Evolutionary conservation across 2,113 vertebrate species (phyloP), one percentile per base, ranked within the genome.

Genomic region (Nesogale talazaci): DNA sequence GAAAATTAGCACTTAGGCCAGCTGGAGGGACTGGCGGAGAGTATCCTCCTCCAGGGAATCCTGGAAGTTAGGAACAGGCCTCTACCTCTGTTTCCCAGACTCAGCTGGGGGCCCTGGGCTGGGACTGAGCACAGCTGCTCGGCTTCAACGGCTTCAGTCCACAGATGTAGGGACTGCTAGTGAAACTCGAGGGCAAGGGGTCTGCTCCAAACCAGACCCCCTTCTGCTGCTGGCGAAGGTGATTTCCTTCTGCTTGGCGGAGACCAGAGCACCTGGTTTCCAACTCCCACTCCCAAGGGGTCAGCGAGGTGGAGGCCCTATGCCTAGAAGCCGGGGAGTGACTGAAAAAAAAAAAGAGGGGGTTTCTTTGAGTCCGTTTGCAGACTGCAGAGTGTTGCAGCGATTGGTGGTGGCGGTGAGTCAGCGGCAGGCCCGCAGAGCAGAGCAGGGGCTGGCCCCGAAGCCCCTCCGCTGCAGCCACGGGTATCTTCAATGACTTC

Each of bases 261-360:
- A 31, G 46, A 72, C 23, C 38, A 23, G 23, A 31, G 0, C 1
- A 2, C 59, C 63, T 59, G 16, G 10, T 27, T 76, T 91, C 46
- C 67, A 1, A 2, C 16, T 61, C 3, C 6, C 42, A 19, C 38
- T 17, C 22, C 0, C 36, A 40, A 0, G 3, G 11, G 17, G 0
- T 19, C 31, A 23, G 65, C 3, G 1, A 17, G 23, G 19, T 2
- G 6, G 31, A 86, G 59, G 40, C 34, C 22, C 36, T 74, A n/a
- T 36, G 27, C 40, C 57, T 15, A 59, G 40, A 59, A 29, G 20
- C 4, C 0, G 16, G 31, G 2, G 1, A 25, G 8, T 22, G 29
- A 10, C 16, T 14, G 56, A 56, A 17, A 57, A 70, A 52, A 1
- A 42, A 56, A 17, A 57, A 70, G 14, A 1, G 4, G 72, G 65